Percentiles rank a stretch among this genome's conserved stretches.
Evolutionary conservation across 2,888 invertebrate genomes (phyloP).

Genomic region (Pedicia rivosa): DNA sequence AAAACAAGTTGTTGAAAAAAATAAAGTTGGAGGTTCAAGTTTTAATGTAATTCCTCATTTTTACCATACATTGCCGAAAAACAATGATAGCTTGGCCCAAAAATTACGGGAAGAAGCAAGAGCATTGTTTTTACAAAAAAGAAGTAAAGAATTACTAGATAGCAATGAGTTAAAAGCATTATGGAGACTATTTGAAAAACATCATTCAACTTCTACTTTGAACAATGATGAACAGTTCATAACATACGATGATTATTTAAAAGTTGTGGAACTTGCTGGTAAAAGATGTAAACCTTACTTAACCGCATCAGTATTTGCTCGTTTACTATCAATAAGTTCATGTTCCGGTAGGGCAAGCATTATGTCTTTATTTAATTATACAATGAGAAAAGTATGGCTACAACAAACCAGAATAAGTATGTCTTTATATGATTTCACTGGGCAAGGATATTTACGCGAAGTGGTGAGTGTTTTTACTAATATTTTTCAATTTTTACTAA

Average conservation of each 20-base stretch:
- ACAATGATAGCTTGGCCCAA: conserved; percentile 59
- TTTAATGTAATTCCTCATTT: conserved; percentile 54
- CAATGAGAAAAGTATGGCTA: conserved; percentile 89
- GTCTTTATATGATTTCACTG: conserved; percentile 82
- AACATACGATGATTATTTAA: conserved; percentile 69
- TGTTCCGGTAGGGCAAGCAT: conserved; percentile 71
- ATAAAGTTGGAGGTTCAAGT: conserved; percentile 16
- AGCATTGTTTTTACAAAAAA: conserved; percentile 71
- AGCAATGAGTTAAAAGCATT: conserved; percentile 74
- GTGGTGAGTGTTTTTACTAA: conserved; percentile 35
- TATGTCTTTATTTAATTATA: conserved; percentile 83
- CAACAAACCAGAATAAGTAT: conserved; percentile 89
- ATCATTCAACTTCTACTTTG: conserved; percentile 54
- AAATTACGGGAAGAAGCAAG: conserved; percentile 79
- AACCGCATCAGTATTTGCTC: conserved; percentile 73
- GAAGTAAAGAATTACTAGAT: conserved; percentile 68
- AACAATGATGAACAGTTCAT: conserved; percentile 65
- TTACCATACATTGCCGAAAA: conserved; percentile 58
- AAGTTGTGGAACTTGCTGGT: conserved; percentile 58
- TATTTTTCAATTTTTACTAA: conserved; percentile 3
- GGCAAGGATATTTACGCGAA: conserved; percentile 79
- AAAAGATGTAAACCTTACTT: conserved; percentile 64
- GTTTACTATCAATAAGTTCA: conserved; percentile 70
- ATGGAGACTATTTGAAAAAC: conserved; percentile 70
- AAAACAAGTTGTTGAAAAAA: background rate